Conservation (phyloP, 2,888 invertebrate genomes). For the Nomada fabriciana region DNA sequence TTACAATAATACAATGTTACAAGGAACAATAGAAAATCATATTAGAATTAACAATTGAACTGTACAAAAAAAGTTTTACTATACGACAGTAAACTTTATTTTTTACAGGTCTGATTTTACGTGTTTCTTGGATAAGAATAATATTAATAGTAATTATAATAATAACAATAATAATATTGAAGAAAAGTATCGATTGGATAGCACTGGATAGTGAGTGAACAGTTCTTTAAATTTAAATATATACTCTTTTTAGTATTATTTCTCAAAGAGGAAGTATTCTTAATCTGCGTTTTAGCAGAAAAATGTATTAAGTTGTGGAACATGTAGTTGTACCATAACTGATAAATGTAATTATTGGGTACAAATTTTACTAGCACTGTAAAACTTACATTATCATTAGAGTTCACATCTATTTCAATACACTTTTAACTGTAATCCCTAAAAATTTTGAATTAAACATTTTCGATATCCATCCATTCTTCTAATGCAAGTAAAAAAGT, state of each 20-base stretch:
- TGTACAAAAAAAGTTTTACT: conserved; percentile 66
- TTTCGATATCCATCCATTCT: conserved; percentile 31
- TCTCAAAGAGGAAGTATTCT: conserved; percentile 49
- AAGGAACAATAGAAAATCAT: conserved; percentile 46
- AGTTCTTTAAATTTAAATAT: conserved; percentile 62
- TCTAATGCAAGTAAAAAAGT: conserved; percentile 63
- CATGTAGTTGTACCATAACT: conserved; percentile 29
- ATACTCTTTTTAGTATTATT: conserved; percentile 48
- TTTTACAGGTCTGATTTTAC: conserved; percentile 65
- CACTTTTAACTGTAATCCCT: conserved; percentile 16
- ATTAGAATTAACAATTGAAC: conserved; percentile 55
- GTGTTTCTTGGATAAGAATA: conserved; percentile 41
- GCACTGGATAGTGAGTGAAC: conserved; percentile 64
- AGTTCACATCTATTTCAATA: conserved; percentile 27
- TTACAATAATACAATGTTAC: conserved; percentile 58
- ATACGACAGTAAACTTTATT: conserved; percentile 64
- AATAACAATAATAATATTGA: conserved; percentile 58
- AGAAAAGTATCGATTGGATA: conserved; percentile 55
- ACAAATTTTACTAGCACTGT: conserved; percentile 30
- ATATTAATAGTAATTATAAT: conserved; percentile 38
- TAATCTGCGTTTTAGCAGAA: conserved; percentile 41
- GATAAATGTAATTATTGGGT: conserved; percentile 37
- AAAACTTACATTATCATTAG: conserved; percentile 35
- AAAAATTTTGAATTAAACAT: conserved; percentile 37
- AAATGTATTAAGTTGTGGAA: conserved; percentile 38